Evolutionary conservation across 1,140 invertebrate species (phyloP).

Genomic region (Parapsyche elsis): DNA sequence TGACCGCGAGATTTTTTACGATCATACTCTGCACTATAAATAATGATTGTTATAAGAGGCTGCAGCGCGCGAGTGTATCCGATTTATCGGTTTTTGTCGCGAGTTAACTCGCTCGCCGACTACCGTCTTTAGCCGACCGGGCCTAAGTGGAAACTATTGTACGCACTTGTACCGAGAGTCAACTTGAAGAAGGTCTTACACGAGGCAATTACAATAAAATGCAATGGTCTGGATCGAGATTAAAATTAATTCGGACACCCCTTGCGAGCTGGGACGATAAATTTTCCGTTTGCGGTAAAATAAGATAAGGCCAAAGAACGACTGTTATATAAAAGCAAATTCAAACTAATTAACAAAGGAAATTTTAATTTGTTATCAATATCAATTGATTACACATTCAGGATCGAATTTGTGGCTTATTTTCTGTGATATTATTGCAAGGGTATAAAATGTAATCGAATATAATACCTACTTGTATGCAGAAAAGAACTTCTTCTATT

Average conservation of each 20-base stretch:
- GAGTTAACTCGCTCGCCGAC: neutral
- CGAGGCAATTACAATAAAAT: neutral
- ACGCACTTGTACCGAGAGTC: neutral
- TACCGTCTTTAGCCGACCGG: neutral
- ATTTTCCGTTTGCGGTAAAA: too few species aligned
- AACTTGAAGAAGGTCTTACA: slow-evolving; percentile 3
- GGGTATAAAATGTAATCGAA: too few species aligned
- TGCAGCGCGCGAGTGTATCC: slow-evolving; percentile 1
- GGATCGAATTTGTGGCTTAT: too few species aligned
- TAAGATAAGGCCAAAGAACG: too few species aligned
- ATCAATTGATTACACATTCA: too few species aligned
- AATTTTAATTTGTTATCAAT: too few species aligned
- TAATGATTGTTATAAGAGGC: slow-evolving; percentile 30
- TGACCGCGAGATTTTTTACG: slow-evolving; percentile 40
- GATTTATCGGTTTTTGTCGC: slow-evolving; percentile 29
- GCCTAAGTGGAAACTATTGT: slow-evolving; percentile 22
- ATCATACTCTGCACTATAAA: slow-evolving; percentile 38
- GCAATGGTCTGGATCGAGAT: neutral
- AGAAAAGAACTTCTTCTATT: too few species aligned
- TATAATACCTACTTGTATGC: too few species aligned
- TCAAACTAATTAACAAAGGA: too few species aligned
- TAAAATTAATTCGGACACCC: neutral
- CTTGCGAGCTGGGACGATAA: too few species aligned
- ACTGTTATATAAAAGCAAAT: too few species aligned
- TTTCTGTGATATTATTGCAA: too few species aligned